Evolutionary conservation across 92 coral and sea anemone species (phyloP), one percentile per base, ranked within the genome.

Genomic region (Epizoanthus rinbou): DNA sequence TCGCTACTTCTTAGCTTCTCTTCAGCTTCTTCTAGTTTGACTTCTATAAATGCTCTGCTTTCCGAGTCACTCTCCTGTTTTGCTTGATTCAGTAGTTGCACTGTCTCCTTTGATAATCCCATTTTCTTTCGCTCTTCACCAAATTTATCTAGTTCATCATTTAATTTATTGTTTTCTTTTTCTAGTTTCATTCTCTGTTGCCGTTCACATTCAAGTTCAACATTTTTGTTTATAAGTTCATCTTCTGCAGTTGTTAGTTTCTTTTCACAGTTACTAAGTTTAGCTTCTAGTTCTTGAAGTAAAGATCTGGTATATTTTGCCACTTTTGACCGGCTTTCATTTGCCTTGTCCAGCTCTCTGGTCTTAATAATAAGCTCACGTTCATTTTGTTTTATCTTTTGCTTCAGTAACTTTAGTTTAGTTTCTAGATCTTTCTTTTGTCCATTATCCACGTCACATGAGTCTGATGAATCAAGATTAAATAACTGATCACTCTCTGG

Each of bases 271-370:
- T 85, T 91, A 72, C 93, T 88, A 57, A 97, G 84, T 69, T 97
- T 97, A 14, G 89, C 87, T 84, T 97, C 99, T 6, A 97, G 95
- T 58, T 97, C 99, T 64, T 91, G 90, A 52, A 97, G 89, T 71
- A 97, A 81, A 10, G 98, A 90, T 16, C 99, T 84, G 19, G 99
- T 97, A 81, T 97, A 95, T 82, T 97, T 97, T 41, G 99, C 99
- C 24, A 97, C 99, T 75, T 97, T 97, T 43, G 98, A 91, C 21
- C 99, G 99, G 85, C 98, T 97, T 79, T 97, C 99, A 66, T 97
- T 97, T 54, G 99, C 99, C 79, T 94, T 94, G 57, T 97, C 99
- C 8, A 97, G 93, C 75, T 97, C 99, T 74, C 91, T 89, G 10
- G 95, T 90, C 84, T 95, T 94, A 21, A 93, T 86, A 74, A 94